Base-by-base conservation (phyloP, 1,140 invertebrate genomes). In the Telenomus remus region DNA sequence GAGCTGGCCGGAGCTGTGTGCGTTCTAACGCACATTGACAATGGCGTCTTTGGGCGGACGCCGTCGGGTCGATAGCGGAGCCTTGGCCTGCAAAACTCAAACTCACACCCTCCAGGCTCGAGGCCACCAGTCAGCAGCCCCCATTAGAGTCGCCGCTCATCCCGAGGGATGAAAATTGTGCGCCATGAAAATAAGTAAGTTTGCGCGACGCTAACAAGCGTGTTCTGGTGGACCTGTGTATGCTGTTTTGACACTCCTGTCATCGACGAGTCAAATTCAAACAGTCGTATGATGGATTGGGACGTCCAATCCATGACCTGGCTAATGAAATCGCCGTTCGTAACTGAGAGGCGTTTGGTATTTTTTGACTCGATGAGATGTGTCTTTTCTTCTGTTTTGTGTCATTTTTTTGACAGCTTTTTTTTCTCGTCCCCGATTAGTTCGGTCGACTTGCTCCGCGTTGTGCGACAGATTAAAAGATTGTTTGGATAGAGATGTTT, bases 51-150 rank as follows among this genome's bases (percentile, higher is more conserved):
- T 61, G 79, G 80, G 78, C 79, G 78, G 78, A 68, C 78, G 81
- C 61, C 78, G 79, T 64, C 78, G 82, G 85, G 81, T 87, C 85
- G 84, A 87, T 87, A 86, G 75, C 60, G 71, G 78, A 81, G 74
- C 73, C 73, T 76, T 78, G 81, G 80, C 78, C 80, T 76, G 77
- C 69, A 79, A 79, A 84, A 81, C 78, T 80, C 66, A 69, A 80
- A 78, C 74, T 71, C 72, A 75, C 74, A 63, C 72, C 72, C 80
- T 54, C 54, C 50, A 10, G 1, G 34, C 47, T 69, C 55, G 50
- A 47, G 61, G 56, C 71, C 76, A 63, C 65, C 72, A 70, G 66
- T 75, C 54, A 61, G 64, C 60, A 68, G 56, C 65, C 65, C 60
- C 70, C 50, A 65, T 76, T 60, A 60, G 53, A 55, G 12, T 16